phyloP scores from a whole-genome alignment of 2,797 vertebrate species.

The Luscinia luscinia region DNA sequence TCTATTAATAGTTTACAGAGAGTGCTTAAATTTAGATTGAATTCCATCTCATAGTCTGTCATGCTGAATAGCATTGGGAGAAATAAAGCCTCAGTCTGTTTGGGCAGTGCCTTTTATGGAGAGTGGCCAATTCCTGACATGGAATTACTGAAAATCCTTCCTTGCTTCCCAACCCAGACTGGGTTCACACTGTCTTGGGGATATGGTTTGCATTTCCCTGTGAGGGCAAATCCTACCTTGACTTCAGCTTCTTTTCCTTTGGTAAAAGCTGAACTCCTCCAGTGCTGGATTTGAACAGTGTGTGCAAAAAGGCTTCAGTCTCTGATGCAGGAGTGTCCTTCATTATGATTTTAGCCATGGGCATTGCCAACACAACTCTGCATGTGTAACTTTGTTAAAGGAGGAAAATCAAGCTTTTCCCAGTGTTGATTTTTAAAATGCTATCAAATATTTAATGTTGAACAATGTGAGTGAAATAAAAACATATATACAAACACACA shows the following conservation, averaged over 20 bases:
- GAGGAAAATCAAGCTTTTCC: neutral
- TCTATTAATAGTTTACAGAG: conserved; percentile 66
- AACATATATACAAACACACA: neutral
- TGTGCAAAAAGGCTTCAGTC: neutral
- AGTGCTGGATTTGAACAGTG: neutral
- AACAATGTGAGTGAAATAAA: neutral
- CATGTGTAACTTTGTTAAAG: neutral
- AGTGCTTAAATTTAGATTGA: conserved; percentile 61
- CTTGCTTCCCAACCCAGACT: neutral
- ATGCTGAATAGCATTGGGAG: conserved; percentile 18
- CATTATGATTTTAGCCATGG: neutral
- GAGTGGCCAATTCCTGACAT: neutral
- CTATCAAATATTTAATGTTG: neutral
- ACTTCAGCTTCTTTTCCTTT: neutral
- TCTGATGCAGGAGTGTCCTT: neutral
- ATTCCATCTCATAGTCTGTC: conserved; percentile 47
- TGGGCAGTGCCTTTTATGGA: conserved; percentile 6
- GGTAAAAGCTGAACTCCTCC: neutral
- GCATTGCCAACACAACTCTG: neutral
- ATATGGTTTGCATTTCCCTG: neutral
- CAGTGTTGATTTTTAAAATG: neutral
- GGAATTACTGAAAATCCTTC: neutral
- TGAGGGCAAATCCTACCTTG: neutral
- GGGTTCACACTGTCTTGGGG: neutral
- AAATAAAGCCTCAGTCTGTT: conserved; percentile 17